phyloP scores from a whole-genome alignment of 1,140 invertebrate genomes.

The Orchesella cincta region DNA sequence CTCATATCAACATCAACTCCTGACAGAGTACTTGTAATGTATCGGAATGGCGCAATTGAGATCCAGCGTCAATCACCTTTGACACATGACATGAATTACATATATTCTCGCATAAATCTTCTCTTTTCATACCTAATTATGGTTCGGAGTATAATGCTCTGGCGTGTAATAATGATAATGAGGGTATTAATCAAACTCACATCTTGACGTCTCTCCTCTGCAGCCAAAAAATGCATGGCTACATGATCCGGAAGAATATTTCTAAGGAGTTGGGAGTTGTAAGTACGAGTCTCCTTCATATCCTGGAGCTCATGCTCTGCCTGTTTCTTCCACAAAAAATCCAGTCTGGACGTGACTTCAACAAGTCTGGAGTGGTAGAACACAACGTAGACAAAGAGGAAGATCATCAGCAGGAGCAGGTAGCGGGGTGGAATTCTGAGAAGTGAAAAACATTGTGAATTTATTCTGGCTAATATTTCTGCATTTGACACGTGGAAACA shows the following conservation, averaged over 20 bases:
- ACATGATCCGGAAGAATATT: slow-evolving; percentile 97
- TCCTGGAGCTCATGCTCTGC: slow-evolving; percentile 86
- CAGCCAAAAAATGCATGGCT: slow-evolving; percentile 81
- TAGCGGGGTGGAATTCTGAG: slow-evolving; percentile 53
- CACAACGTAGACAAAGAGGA: slow-evolving; percentile 83
- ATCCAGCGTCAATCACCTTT: too few species aligned
- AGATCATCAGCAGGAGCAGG: slow-evolving; percentile 68
- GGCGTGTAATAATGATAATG: too few species aligned
- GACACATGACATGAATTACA: too few species aligned
- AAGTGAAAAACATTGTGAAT: background rate
- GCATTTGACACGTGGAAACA: too few species aligned
- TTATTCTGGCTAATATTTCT: too few species aligned
- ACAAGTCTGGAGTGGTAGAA: slow-evolving; percentile 87
- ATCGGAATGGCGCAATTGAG: too few species aligned
- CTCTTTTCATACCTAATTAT: too few species aligned
- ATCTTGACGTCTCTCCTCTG: slow-evolving; percentile 71
- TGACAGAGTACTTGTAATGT: too few species aligned
- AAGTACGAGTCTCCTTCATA: slow-evolving; percentile 83
- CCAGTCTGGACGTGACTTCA: slow-evolving; percentile 83
- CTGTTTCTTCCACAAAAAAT: slow-evolving; percentile 94
- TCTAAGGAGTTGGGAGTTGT: slow-evolving; percentile 80
- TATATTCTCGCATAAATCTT: too few species aligned
- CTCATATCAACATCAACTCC: too few species aligned
- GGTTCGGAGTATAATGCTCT: too few species aligned
- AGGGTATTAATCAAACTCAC: slow-evolving; percentile 52